phyloP scores from a whole-genome alignment of 2,888 invertebrate genomes.

The Byasa hedistus region DNA sequence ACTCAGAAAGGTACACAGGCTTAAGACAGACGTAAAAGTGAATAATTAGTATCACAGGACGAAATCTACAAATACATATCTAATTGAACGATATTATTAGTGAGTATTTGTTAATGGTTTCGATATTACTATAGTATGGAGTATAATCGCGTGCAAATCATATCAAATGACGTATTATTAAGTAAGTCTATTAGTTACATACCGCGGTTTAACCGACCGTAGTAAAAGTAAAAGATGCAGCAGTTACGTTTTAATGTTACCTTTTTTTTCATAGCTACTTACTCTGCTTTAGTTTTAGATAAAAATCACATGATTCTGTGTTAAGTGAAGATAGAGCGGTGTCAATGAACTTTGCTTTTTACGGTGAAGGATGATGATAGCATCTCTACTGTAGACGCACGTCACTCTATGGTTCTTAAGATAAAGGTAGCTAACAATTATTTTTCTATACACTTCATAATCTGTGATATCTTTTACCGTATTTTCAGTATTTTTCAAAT shows the following conservation, averaged over 20 bases:
- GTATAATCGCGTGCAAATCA: not conserved
- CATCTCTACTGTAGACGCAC: not conserved
- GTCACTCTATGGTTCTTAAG: not conserved
- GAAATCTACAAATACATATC: too few species aligned
- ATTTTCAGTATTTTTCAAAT: too few species aligned
- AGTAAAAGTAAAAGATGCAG: too few species aligned
- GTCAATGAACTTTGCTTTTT: not conserved
- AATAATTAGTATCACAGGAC: too few species aligned
- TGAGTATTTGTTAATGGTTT: not conserved
- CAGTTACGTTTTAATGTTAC: not conserved
- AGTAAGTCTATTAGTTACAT: not conserved
- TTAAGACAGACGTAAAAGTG: too few species aligned
- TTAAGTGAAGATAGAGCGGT: not conserved
- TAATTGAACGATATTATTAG: not conserved
- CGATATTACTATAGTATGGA: too few species aligned
- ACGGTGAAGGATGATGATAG: not conserved
- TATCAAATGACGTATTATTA: not conserved
- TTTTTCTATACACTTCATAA: not conserved
- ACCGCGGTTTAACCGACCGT: not conserved
- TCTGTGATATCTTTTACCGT: too few species aligned
- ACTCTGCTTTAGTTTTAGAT: not conserved
- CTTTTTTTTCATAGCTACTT: not conserved
- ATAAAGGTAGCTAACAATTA: not conserved
- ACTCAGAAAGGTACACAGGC: too few species aligned
- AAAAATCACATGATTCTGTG: not conserved